Conservation (phyloP, 2,888 invertebrate genomes). For the Synergus laeviventris region DNA sequence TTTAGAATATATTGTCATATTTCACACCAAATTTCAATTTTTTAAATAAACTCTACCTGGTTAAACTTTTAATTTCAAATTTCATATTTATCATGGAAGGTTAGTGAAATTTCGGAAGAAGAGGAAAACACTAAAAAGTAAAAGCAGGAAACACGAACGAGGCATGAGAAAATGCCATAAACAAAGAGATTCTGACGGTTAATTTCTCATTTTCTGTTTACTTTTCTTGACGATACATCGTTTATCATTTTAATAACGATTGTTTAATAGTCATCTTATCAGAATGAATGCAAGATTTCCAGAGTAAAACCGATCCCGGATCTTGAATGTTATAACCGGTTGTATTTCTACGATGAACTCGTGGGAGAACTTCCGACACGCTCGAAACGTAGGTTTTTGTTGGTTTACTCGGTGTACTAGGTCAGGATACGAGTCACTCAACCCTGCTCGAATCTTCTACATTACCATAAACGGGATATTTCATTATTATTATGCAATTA, state of each 20-base stretch:
- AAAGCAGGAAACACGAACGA: no score
- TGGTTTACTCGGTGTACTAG: conserved; percentile 37
- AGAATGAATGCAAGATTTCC: conserved; percentile 36
- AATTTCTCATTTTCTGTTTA: not conserved
- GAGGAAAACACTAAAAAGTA: no score
- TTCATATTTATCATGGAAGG: no score
- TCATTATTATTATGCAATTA: not conserved
- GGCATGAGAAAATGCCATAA: no score
- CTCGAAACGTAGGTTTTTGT: conserved; percentile 43
- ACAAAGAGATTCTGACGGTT: not conserved
- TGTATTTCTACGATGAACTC: conserved; percentile 40
- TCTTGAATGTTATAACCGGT: conserved; percentile 44
- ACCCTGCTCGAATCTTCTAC: not conserved
- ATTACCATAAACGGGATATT: not conserved
- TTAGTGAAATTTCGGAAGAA: no score
- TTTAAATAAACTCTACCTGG: no score
- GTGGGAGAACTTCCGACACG: conserved; percentile 54
- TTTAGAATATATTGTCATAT: no score
- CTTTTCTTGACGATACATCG: not conserved
- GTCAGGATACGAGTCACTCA: conserved; percentile 33
- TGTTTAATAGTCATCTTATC: conserved; percentile 18
- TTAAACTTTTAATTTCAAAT: no score
- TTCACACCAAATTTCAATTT: no score
- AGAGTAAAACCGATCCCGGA: conserved; percentile 47
- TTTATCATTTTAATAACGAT: conserved; percentile 30